A percentile compares a stretch with the other conserved stretches of the same genome.
Conservation (phyloP, 2,113 vertebrate species). For the Sinocyclocheilus rhinocerous region DNA sequence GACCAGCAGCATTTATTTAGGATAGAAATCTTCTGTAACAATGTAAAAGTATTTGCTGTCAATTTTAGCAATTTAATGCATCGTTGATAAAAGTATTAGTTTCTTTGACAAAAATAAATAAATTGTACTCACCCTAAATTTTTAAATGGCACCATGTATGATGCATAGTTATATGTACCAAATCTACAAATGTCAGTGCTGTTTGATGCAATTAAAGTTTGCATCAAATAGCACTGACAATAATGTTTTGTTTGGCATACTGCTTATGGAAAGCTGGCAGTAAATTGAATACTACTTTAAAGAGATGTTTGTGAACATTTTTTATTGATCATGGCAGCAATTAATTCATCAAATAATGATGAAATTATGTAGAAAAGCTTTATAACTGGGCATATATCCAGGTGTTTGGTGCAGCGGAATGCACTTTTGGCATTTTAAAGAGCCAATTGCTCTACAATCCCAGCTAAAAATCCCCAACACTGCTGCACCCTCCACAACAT, state of each 20-base stretch:
- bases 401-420: slow-evolving; percentile 1
- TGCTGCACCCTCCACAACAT: no score
- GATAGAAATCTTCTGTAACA: neutral
- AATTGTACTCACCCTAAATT: no score
- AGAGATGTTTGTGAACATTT: neutral
- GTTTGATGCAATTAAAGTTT: neutral
- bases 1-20: no score
- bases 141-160: neutral
- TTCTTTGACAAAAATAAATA: neutral
- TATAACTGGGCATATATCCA: neutral
- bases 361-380: neutral
- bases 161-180: neutral
- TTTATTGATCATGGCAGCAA: slow-evolving; percentile 8
- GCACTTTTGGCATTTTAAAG: neutral
- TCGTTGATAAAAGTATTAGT: neutral
- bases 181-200: neutral
- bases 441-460: neutral
- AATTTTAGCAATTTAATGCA: neutral
- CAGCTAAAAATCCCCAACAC: neutral
- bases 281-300: neutral
- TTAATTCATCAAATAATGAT: slow-evolving; percentile 22
- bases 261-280: neutral
- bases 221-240: neutral
- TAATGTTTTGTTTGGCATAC: neutral
- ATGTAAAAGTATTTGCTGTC: neutral